phyloP scores from a whole-genome alignment of 2,888 invertebrate genomes.

The Thymelicus lineola region DNA sequence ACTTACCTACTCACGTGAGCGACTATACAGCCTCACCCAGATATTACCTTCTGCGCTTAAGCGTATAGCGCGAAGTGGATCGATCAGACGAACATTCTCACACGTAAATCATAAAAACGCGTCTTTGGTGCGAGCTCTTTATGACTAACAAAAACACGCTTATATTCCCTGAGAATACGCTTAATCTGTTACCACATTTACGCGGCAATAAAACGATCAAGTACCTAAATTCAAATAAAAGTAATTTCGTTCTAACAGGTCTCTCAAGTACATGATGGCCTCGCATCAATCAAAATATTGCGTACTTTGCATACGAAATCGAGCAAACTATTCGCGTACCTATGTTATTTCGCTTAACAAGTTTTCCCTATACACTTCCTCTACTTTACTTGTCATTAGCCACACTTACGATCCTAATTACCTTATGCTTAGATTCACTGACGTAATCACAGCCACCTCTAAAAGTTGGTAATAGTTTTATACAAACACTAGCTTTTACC shows the following conservation, averaged over 20 bases:
- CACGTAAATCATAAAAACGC: not conserved
- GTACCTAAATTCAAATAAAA: not conserved
- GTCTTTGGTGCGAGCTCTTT: not conserved
- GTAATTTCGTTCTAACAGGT: not conserved
- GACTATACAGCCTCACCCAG: too few species aligned
- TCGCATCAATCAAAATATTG: slow-evolving; percentile 30
- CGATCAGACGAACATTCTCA: too few species aligned
- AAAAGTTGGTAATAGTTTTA: not conserved
- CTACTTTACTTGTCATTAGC: not conserved
- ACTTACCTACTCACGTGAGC: too few species aligned
- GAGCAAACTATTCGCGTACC: not conserved
- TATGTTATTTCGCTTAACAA: slow-evolving; percentile 1
- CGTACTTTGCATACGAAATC: slow-evolving; percentile 32
- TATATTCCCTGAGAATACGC: not conserved
- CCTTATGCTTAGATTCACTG: not conserved
- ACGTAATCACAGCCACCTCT: not conserved
- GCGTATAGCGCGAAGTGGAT: too few species aligned
- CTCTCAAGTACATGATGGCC: not conserved
- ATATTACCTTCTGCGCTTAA: too few species aligned
- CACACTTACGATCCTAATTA: not conserved
- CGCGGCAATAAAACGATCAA: not conserved
- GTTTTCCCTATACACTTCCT: not conserved
- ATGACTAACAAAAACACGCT: slow-evolving; percentile 1
- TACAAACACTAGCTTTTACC: too few species aligned
- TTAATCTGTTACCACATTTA: slow-evolving; percentile 2